Evolutionary conservation across 2,888 invertebrate species (phyloP), one percentile per base, ranked within the genome.

Genomic region (Shargacucullia verbasci): DNA sequence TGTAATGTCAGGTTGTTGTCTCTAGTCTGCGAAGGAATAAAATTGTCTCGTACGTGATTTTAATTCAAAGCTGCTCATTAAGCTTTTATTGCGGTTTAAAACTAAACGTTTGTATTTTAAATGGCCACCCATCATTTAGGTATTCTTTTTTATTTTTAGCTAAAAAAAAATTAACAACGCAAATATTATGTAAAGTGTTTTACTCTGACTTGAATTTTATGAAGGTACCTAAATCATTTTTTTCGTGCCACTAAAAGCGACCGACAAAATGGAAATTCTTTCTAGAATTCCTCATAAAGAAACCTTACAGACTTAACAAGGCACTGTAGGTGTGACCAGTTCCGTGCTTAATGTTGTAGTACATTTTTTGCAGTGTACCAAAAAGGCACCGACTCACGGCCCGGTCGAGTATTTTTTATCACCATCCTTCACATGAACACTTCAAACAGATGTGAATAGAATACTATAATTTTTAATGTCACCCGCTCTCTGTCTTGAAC

Each of bases 401-500:
- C 37, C 15, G 35, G 39, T 46, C 1, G 3, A 47, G 41, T 41
- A 52, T 20, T 59, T 56, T 58, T 58, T 58, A 47, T 59, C 12
- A 45, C 47, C 29, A 27, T 52, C 39, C 31, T 58, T 53, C 31
- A 50, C 41, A 44, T 35, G 44, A 38, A 43, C 15, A 49, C 35
- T n/a, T 57, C 35, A 46, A 71, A 49, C 58, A 56, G 37, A 55
- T 52, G 43, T 49, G 41, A 47, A 71, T 52, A 65, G 15, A 59
- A 55, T 41, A 41, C 45, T 45, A 13, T 49, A 37, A 44, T 31
- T 9, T 54, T 69, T 52, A 54, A 50, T 59, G 59, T 56, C 44
- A 49, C 41, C 47, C 34, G 31, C 45, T 52, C 12, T 43, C 14
- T 34, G 27, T 45, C 35, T 70, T 50, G 20, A 37, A 61, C 70